These are phyloP conservation scores for Zelleria hepariella DNA, from an alignment of 2,888 invertebrate species.

Conservation along the genomic window DNA sequence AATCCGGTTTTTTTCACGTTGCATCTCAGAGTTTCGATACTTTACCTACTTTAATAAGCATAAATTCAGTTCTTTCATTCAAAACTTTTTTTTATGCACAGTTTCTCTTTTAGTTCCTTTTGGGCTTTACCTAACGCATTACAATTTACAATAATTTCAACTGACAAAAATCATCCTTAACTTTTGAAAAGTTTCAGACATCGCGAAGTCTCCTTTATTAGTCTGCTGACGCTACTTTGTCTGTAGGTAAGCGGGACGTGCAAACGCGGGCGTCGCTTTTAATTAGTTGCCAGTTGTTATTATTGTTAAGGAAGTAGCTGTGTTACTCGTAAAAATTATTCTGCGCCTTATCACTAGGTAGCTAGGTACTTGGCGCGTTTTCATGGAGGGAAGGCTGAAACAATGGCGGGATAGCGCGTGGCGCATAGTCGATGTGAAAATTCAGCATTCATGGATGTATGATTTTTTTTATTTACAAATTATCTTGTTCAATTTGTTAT, in stretches of 20 bases:
- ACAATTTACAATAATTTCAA: too few relatives aligned
- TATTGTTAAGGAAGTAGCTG: conserved; percentile 54
- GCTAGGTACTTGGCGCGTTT: background rate
- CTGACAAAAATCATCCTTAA: background rate
- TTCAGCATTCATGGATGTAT: too few relatives aligned
- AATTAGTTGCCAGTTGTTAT: conserved; percentile 66
- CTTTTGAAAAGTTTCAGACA: too few relatives aligned
- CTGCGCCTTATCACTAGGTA: conserved; percentile 38
- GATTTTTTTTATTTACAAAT: too few relatives aligned
- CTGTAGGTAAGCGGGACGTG: conserved; percentile 37
- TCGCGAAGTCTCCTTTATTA: background rate
- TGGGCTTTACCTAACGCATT: too few relatives aligned
- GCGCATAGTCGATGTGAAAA: background rate
- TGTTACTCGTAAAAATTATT: conserved; percentile 42
- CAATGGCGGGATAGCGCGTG: background rate
- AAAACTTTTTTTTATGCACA: too few relatives aligned
- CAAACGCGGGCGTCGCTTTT: conserved; percentile 49
- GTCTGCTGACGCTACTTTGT: conserved; percentile 40
- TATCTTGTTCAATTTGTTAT: too few relatives aligned
- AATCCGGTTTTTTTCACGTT: too few relatives aligned
- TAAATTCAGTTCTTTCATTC: too few relatives aligned
- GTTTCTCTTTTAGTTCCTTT: too few relatives aligned
- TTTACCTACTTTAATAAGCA: too few relatives aligned
- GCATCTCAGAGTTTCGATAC: too few relatives aligned
- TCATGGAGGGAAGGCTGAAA: background rate